Evolutionary conservation across 2,797 vertebrate genomes (phyloP).

Genomic region (Acanthiza pusilla): DNA sequence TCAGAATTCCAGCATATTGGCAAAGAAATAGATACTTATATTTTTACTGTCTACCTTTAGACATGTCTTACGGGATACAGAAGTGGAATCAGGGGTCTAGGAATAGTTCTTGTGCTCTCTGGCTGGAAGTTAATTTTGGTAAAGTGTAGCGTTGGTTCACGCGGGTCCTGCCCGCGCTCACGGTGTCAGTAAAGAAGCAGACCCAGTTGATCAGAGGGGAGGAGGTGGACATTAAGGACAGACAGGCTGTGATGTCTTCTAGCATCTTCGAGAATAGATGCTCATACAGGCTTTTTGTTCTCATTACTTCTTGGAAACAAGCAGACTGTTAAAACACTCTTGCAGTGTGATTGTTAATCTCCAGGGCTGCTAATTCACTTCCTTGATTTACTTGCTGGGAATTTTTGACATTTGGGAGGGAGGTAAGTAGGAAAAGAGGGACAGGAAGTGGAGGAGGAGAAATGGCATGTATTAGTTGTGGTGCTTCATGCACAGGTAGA

Average conservation of each 20-base stretch:
- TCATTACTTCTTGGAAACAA: not conserved
- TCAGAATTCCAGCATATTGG: not conserved
- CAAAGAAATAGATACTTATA: not conserved
- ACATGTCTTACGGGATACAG: not conserved
- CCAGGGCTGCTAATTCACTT: not conserved
- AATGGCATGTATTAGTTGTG: not conserved
- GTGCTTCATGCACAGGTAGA: not conserved
- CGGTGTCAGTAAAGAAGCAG: too few species aligned
- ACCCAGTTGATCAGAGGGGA: not conserved
- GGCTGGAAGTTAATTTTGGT: not conserved
- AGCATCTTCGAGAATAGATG: not conserved
- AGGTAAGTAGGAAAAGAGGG: not conserved
- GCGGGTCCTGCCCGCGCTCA: too few species aligned
- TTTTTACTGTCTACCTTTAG: not conserved
- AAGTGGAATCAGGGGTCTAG: not conserved
- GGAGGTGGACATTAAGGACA: not conserved
- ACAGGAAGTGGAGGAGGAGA: not conserved
- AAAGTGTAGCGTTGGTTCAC: too few species aligned
- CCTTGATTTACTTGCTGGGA: not conserved
- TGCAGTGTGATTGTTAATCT: not conserved
- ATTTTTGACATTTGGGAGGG: not conserved
- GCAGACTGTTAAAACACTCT: not conserved
- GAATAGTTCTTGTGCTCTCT: not conserved
- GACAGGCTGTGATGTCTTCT: not conserved
- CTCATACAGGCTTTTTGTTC: not conserved